Evolutionary conservation across 2,888 invertebrate genomes (phyloP), one percentile per base, ranked within the genome.

Genomic region (Myopa testacea): DNA sequence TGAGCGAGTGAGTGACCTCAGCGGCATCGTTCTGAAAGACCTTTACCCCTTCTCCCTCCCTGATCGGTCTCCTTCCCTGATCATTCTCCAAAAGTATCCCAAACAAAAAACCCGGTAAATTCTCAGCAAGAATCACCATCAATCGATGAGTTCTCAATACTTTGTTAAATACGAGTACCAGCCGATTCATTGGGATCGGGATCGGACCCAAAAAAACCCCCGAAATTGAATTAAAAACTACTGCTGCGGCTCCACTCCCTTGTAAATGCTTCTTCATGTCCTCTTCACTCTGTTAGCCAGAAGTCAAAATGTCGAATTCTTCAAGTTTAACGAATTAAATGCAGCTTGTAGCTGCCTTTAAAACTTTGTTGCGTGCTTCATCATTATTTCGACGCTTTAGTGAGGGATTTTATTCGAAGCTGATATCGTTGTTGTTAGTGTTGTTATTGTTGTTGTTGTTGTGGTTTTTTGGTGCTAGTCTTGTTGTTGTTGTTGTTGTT

Each of bases 331-430:
- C 78, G 68, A 77, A 80, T 81, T 81, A 81, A 81, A 80, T 79
- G 80, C 79, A 80, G 78, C 80, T 79, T 81, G 80, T 81, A 80
- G 80, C 81, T 82, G 81, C 82, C 81, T 79, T 78, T 78, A 79
- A 74, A 80, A 79, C 81, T 82, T 81, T 78, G 79, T 72, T 80
- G 81, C 78, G 80, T 81, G 81, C 82, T 81, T 81, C 80, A 82
- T 82, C 81, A 82, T 82, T 82, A 81, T 81, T 80, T 81, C 80
- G 81, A 79, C 81, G 81, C 80, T 80, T 81, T 80, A 79, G 76
- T 67, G 69, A 74, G 68, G 71, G 4, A 7, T 38, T 14, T 34
- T 58, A 37, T 45, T 45, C 4, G 45, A 10, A 10, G 45, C 45
- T 8, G 45, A 45, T 10, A 12, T 19, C 12, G 16, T 19, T 60